Base-by-base conservation (phyloP, 23 tunicate genomes). In the Trididemnum nubilum region DNA sequence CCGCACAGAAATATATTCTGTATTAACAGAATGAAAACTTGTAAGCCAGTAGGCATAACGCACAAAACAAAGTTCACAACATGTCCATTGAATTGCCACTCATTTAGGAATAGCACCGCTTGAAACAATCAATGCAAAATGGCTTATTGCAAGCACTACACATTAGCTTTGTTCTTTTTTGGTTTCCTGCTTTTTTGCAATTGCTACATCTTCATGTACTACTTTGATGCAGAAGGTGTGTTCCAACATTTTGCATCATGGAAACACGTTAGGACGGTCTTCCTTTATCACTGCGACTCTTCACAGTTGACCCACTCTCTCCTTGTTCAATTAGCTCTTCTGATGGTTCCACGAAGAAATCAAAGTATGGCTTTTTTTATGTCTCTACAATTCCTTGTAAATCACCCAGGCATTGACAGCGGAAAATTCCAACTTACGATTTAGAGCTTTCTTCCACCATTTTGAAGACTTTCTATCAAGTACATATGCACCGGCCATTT, bases 331-430 rank as follows among this genome's bases (percentile, higher is more conserved):
- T 74, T 39, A 74, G 79, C 79, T 4, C 60, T 74, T 74, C 79
- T 39, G 79, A 64, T 74, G 38, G 79, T 74, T 74, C 79, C 23
- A 74, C 76, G 9, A 71, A 7, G 44, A 71, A 71, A 27, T 71
- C 49, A 71, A 71, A 50, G 44, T 27, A 71, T 27, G 44, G 50
- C 76, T 27, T 71, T 29, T 71, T 71, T 9, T 64, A 37, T 74
- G 61, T 28, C 80, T 74, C 28, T 74, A 64, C 28, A 74, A 74
- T 12, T 51, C 82, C 67, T 77, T 77, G 82, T 77, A 77, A 54
- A 77, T 77, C 67, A 27, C 82, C 82, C 69, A 77, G 9, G 82
- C 82, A 77, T 77, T 77, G 66, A 77, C 82, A 77, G 69, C 82
- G 2, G 69, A 52, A 54, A 51, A 54, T 77, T 35, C 67, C 69